These are phyloP conservation scores for Lycophotia porphyrea DNA, from an alignment of 2,888 invertebrate genomes.

Conservation along the genomic window DNA sequence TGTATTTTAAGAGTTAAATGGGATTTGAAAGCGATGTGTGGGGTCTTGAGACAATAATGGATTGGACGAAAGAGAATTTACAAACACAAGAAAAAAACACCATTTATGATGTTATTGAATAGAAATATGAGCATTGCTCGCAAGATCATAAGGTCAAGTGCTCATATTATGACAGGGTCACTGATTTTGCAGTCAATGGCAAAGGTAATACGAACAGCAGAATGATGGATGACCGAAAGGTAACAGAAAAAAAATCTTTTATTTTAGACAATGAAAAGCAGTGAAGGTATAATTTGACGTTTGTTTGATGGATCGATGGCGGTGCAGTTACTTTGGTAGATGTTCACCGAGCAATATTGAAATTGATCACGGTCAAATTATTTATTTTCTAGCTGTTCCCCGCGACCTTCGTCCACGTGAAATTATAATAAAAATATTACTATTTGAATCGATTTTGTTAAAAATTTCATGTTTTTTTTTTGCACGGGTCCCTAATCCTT, in stretches of 20 bases:
- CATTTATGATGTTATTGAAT: slow-evolving; percentile 2
- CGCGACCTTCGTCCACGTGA: too few species aligned
- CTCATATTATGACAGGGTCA: slow-evolving; percentile 39
- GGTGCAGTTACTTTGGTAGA: slow-evolving; percentile 31
- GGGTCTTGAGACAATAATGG: slow-evolving; percentile 47
- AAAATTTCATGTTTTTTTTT: too few species aligned
- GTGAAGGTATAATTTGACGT: slow-evolving; percentile 25
- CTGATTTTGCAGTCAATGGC: slow-evolving; percentile 50
- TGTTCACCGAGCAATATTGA: slow-evolving; percentile 28
- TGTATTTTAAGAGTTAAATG: slow-evolving; percentile 51
- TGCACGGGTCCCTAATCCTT: too few species aligned
- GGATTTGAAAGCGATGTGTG: slow-evolving; percentile 56
- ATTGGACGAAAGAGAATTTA: slow-evolving; percentile 11
- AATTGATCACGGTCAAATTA: slow-evolving; percentile 20
- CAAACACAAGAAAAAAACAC: neutral
- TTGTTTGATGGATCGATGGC: slow-evolving; percentile 27
- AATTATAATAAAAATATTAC: too few species aligned
- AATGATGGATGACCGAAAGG: slow-evolving; percentile 41
- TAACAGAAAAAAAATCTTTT: too few species aligned
- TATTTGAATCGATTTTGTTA: too few species aligned
- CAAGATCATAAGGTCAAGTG: slow-evolving; percentile 51
- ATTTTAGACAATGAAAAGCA: too few species aligned
- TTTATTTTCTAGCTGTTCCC: neutral
- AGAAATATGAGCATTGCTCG: slow-evolving; percentile 16
- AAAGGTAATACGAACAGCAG: slow-evolving; percentile 17